phyloP scores from a whole-genome alignment of 2,113 vertebrate species.

The Alectura lathami region DNA sequence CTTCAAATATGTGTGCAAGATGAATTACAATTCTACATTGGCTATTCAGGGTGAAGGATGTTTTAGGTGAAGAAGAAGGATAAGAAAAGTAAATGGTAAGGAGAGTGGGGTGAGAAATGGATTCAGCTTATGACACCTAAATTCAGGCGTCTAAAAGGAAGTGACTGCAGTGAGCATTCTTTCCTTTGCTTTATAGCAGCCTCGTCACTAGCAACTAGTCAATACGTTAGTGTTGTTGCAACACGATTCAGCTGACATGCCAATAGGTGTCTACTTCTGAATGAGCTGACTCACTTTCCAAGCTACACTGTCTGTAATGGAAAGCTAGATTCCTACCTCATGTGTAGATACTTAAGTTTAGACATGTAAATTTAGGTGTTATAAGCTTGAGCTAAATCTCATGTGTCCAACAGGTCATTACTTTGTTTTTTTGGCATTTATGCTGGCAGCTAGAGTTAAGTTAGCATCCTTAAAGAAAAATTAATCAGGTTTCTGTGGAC shows the following conservation, averaged over 20 bases:
- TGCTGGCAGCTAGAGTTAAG: neutral
- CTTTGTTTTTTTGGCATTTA: neutral
- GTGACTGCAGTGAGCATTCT: neutral
- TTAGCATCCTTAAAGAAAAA: neutral
- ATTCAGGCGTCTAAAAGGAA: neutral
- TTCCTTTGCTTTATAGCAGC: neutral
- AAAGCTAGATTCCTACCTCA: neutral
- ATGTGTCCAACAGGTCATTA: neutral
- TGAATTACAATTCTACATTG: neutral
- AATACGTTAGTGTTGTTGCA: neutral
- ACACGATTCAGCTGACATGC: neutral
- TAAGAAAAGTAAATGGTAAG: neutral
- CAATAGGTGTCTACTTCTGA: neutral
- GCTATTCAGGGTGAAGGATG: neutral
- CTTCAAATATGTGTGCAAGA: neutral
- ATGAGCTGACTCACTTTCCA: neutral
- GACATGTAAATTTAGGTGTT: neutral
- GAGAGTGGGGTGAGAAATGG: neutral
- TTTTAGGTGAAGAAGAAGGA: neutral
- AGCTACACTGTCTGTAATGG: neutral
- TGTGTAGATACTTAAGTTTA: neutral
- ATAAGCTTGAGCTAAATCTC: neutral
- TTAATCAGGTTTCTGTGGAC: neutral
- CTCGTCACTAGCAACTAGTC: neutral
- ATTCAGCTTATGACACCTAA: neutral